Conservation (phyloP, 2,888 invertebrate genomes). For the Emmelina monodactyla region DNA sequence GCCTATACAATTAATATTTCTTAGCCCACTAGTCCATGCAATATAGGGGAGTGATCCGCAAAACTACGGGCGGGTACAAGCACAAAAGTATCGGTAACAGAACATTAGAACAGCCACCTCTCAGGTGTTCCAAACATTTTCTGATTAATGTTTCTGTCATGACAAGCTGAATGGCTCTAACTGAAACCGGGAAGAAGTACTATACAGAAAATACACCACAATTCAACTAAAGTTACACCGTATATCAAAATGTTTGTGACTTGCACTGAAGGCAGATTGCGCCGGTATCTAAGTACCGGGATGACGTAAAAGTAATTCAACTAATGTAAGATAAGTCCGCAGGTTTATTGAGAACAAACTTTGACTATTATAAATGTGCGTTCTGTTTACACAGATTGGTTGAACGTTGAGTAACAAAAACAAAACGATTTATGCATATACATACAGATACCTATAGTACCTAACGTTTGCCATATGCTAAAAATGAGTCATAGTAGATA, state of each 20-base stretch:
- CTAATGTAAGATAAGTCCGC: neutral
- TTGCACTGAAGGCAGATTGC: neutral
- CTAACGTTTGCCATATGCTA: too few species aligned
- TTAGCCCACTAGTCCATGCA: neutral
- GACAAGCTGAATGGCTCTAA: conserved; percentile 33
- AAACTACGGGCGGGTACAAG: neutral
- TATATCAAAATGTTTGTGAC: conserved; percentile 1
- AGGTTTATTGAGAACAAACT: neutral
- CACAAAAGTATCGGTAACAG: neutral
- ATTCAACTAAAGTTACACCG: conserved; percentile 23
- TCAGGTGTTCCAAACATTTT: conserved; percentile 47
- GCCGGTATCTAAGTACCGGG: too few species aligned
- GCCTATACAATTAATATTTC: neutral
- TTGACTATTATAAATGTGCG: too few species aligned
- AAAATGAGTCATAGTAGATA: too few species aligned
- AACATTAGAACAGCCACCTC: conserved; percentile 31
- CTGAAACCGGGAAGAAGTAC: neutral
- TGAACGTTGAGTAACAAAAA: too few species aligned
- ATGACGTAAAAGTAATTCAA: conserved; percentile 4
- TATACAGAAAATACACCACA: conserved; percentile 12
- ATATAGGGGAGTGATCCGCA: neutral
- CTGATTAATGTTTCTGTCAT: conserved; percentile 51
- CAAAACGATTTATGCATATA: too few species aligned
- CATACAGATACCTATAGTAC: too few species aligned
- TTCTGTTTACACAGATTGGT: too few species aligned